phyloP scores from a whole-genome alignment of 2,888 invertebrate species.

The Agonum fuliginosum region DNA sequence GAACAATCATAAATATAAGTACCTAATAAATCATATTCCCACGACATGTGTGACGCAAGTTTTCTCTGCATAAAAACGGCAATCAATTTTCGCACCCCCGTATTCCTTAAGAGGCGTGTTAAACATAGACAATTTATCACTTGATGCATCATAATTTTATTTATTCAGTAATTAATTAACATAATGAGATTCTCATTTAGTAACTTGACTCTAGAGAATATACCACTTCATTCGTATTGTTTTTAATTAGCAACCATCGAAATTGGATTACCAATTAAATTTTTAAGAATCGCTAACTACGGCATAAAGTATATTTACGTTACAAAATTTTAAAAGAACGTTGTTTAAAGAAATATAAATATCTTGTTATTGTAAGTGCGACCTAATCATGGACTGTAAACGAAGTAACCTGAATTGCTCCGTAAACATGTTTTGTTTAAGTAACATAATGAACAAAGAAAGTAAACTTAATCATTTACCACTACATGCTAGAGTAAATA shows the following conservation, averaged over 20 bases:
- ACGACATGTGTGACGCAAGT: constrained; percentile 1
- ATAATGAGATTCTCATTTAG: constrained; percentile 21
- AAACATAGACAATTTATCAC: constrained; percentile 18
- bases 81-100: constrained; percentile 6
- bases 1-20: too few species aligned
- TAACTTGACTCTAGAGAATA: constrained; percentile 12
- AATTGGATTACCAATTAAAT: constrained; percentile 20
- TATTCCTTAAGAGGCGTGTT: background rate
- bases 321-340: background rate
- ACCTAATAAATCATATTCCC: too few species aligned
- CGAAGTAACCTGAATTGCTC: constrained; percentile 6
- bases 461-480: constrained; percentile 6
- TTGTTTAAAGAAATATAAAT: constrained; percentile 23
- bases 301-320: background rate
- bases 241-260: constrained; percentile 22
- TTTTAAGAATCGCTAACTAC: constrained; percentile 9
- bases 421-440: constrained; percentile 44
- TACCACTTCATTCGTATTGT: background rate
- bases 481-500: constrained; percentile 30
- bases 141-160: constrained; percentile 45
- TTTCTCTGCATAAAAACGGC: background rate
- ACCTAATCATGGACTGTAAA: constrained; percentile 40
- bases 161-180: constrained; percentile 43
- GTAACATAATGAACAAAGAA: constrained; percentile 43
- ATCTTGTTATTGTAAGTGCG: background rate